These are phyloP conservation scores for Aporophyla nigra DNA, from an alignment of 2,888 invertebrate genomes.

Conservation along the genomic window DNA sequence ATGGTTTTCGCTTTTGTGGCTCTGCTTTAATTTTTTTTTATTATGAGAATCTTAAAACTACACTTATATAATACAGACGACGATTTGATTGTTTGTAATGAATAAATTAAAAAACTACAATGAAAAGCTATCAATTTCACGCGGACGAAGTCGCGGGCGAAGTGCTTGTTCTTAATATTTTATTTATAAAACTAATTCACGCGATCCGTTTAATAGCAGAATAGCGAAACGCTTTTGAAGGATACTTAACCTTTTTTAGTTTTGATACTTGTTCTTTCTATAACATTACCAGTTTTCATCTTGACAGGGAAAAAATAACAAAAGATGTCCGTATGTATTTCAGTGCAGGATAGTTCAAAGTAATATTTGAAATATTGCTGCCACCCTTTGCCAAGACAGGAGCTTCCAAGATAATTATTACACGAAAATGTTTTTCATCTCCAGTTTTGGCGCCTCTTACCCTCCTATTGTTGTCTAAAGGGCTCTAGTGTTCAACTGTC, in stretches of 20 bases:
- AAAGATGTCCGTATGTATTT: background rate
- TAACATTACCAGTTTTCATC: too few relatives aligned
- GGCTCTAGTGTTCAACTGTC: conserved; percentile 30
- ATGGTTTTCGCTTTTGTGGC: background rate
- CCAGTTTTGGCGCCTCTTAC: conserved; percentile 1
- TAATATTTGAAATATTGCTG: conserved; percentile 18
- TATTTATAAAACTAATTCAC: background rate
- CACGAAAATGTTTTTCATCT: conserved; percentile 18
- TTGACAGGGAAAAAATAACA: background rate
- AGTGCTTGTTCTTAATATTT: too few relatives aligned
- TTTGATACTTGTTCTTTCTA: background rate
- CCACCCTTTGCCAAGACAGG: background rate
- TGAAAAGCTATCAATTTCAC: too few relatives aligned
- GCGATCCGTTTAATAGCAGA: background rate
- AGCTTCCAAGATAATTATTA: conserved; percentile 10
- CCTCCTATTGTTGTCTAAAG: conserved; percentile 34
- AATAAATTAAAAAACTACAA: too few relatives aligned
- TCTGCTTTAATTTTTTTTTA: too few relatives aligned
- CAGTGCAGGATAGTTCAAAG: conserved; percentile 4
- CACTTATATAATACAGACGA: too few relatives aligned
- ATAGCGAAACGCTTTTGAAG: too few relatives aligned
- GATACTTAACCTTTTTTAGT: background rate
- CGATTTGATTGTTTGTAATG: too few relatives aligned
- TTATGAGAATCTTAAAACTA: too few relatives aligned
- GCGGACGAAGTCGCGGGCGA: too few relatives aligned